Base-by-base conservation (phyloP, 2,797 vertebrate genomes). In the Crocodylus rhombifer region DNA sequence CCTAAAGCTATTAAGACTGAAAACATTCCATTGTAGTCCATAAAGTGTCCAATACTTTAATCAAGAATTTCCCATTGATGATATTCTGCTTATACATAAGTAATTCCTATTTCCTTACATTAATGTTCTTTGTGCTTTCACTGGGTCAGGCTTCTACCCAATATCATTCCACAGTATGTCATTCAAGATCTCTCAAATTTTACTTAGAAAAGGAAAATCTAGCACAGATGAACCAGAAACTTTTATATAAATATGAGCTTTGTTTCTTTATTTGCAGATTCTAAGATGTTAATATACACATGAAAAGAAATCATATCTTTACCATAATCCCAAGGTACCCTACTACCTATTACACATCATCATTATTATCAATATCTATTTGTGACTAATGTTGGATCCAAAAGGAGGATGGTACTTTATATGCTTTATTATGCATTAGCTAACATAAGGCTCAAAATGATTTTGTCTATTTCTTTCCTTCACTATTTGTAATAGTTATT, bases 331-430 rank as follows among this genome's bases (percentile, higher is more conserved):
- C 17, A 80, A 14, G 28, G 14, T 93, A 92, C 92, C 92, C 94
- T 87, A 92, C 57, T 57, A 25, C 0, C 0, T 7, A 55, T 1
- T 13, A 75, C 16, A 21, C 58, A 82, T 79, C 7, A 67, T 76
- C 73, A 2, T 86, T 89, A 63, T 62, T 11, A 92, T 90, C 56
- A 93, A 23, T 92, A 80, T 36, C 33, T 77, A 11, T 80, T 93
- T 87, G 84, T 77, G 14, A 0, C 4, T 20, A 80, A 95, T 85
- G 36, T 26, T 76, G 36, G 26, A 55, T 25, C 14, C 89, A 65
- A 79, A 88, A 86, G 90, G 84, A 7, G 14, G 77, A 89, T 6
- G 51, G n/a, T 86, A 62, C 86, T 86, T 95, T 94, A 62, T 73
- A 83, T 51, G 60, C 3, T 55, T 57, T 84, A 75, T 82, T 36